Percentiles rank a stretch among this genome's conserved stretches.
Conservation (phyloP, 2,888 invertebrate species). For the Ichneumoninae sp. region DNA sequence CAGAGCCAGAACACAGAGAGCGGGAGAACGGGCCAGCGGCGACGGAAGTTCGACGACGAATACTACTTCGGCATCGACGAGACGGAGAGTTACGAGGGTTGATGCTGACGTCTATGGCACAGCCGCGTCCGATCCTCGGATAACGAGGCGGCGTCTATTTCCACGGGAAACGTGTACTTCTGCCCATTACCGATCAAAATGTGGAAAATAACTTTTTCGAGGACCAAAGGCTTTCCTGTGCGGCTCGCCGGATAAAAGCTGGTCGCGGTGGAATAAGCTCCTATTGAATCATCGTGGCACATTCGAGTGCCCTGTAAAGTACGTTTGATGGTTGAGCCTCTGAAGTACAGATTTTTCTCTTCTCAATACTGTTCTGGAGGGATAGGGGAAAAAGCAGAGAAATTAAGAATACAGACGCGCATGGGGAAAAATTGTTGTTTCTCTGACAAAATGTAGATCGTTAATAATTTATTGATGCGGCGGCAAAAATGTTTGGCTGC, state of each 20-base stretch:
- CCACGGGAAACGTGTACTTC: slow-evolving; percentile 4
- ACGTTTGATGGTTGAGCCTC: no score
- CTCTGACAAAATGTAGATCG: no score
- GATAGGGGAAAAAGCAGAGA: not conserved
- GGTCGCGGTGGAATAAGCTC: not conserved
- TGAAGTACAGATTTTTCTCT: not conserved
- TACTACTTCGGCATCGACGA: slow-evolving; percentile 19
- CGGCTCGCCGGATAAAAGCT: not conserved
- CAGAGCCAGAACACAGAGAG: slow-evolving; percentile 20
- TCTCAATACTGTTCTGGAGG: not conserved
- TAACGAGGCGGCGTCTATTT: slow-evolving; percentile 35
- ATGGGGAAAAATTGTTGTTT: no score
- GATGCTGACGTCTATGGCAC: slow-evolving; percentile 20
- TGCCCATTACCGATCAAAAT: slow-evolving; percentile 22
- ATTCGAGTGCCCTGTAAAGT: no score
- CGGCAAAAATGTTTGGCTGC: no score
- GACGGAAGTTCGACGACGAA: slow-evolving; percentile 22
- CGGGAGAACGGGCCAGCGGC: slow-evolving; percentile 26
- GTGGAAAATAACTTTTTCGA: not conserved
- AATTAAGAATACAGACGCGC: not conserved
- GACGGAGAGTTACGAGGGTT: slow-evolving; percentile 43
- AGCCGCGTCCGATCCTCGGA: slow-evolving; percentile 19
- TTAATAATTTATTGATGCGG: no score
- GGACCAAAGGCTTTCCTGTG: not conserved
- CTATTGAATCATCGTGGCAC: not conserved